A percentile compares a stretch with the other conserved stretches of the same genome.
phyloP scores from a whole-genome alignment of 1,140 invertebrate genomes.

The Dendroctonus valens region DNA sequence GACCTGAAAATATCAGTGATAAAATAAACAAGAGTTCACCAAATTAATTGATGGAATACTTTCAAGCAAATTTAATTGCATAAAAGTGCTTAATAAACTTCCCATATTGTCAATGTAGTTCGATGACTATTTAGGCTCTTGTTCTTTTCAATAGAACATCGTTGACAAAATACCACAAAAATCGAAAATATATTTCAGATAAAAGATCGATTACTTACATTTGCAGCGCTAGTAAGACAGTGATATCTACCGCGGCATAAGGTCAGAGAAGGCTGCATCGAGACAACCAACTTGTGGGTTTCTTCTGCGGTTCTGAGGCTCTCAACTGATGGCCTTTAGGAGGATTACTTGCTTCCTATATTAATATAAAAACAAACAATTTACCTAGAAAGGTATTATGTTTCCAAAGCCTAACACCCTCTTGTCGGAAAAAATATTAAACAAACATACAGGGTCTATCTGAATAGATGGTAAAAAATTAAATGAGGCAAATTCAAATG shows the following conservation, averaged over 20 bases:
- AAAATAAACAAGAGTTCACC: no score
- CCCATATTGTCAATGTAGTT: background rate
- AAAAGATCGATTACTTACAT: slow-evolving; percentile 2
- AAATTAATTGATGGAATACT: background rate
- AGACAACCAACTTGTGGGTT: slow-evolving; percentile 70
- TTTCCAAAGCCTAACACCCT: no score
- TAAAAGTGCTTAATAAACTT: background rate
- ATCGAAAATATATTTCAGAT: background rate
- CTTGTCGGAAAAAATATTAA: no score
- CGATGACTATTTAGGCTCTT: background rate
- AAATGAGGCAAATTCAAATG: no score
- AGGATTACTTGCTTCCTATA: slow-evolving; percentile 77
- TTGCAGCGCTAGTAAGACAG: slow-evolving; percentile 13
- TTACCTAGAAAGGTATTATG: no score
- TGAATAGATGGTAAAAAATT: no score
- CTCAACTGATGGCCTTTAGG: slow-evolving; percentile 72
- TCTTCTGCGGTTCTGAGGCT: slow-evolving; percentile 68
- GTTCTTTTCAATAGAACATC: background rate
- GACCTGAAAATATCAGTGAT: no score
- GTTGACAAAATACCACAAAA: no score
- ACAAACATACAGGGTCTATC: no score
- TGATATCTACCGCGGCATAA: slow-evolving; percentile 34
- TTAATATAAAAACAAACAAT: background rate
- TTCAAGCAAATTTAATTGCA: background rate
- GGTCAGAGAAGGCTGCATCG: slow-evolving; percentile 76